Conservation (phyloP, 2,113 vertebrate species). For the Nesogale talazaci region DNA sequence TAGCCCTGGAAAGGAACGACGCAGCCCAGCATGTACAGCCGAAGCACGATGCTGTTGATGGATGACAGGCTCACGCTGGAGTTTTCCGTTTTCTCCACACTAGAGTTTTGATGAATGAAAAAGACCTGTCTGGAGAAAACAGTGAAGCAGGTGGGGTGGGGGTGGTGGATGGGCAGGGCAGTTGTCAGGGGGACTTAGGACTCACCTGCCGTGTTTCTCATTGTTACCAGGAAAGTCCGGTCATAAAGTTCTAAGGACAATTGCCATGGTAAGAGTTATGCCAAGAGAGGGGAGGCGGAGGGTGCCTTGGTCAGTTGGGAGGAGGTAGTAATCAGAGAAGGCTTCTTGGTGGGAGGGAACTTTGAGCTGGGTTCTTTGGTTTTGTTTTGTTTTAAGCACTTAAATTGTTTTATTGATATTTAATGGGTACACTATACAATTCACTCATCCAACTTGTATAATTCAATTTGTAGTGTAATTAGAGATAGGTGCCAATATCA, state of each 20-base stretch:
- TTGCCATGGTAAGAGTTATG: background rate
- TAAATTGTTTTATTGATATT: too few species aligned
- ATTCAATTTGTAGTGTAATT: too few species aligned
- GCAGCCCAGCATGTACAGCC: background rate
- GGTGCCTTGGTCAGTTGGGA: background rate
- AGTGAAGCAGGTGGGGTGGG: too few species aligned
- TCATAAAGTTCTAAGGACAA: background rate
- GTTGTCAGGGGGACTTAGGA: background rate
- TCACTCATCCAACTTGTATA: too few species aligned
- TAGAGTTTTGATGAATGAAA: background rate
- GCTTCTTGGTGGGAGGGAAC: background rate
- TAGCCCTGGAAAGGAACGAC: too few species aligned
- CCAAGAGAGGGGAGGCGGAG: background rate
- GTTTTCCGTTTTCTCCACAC: too few species aligned
- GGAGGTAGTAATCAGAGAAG: background rate
- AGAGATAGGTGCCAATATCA: too few species aligned
- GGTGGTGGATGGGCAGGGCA: too few species aligned
- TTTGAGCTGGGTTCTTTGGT: background rate
- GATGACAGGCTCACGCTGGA: background rate
- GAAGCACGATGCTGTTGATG: background rate
- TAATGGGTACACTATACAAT: too few species aligned
- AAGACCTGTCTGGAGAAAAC: background rate
- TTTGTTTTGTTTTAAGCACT: too few species aligned
- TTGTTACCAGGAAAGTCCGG: constrained; percentile 1
- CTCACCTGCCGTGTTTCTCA: background rate